A percentile compares a stretch with the other conserved stretches of the same genome.
phyloP scores from a whole-genome alignment of 2,797 vertebrate genomes.

The Sphaeramia orbicularis region DNA sequence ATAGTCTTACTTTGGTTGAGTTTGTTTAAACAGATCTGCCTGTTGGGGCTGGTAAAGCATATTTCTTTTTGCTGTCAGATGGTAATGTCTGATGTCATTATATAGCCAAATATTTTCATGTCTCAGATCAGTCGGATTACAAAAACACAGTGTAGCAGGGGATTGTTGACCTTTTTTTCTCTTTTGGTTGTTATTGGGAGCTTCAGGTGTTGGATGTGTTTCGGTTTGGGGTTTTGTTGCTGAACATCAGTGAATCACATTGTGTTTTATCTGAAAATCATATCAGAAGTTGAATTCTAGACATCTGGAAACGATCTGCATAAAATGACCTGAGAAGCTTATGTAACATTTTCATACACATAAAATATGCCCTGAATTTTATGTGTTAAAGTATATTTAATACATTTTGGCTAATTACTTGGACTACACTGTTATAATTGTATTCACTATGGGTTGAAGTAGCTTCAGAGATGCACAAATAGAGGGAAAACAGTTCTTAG shows the following conservation, averaged over 20 bases:
- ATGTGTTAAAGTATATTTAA: background rate
- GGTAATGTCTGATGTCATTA: conserved; percentile 46
- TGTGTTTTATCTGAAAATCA: conserved; percentile 16
- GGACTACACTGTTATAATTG: background rate
- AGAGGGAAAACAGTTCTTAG: background rate
- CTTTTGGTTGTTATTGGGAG: background rate
- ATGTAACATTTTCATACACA: conserved; percentile 10
- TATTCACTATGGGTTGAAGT: conserved; percentile 8
- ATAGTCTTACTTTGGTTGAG: conserved; percentile 48
- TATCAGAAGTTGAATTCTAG: conserved; percentile 18
- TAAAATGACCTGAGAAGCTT: background rate
- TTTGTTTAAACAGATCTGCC: conserved; percentile 56
- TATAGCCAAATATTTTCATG: conserved; percentile 24
- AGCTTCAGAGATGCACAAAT: conserved; percentile 3
- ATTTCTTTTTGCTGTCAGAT: conserved; percentile 45
- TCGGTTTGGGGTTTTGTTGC: conserved; percentile 11
- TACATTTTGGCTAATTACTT: background rate
- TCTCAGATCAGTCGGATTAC: conserved; percentile 17
- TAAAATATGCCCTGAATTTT: background rate
- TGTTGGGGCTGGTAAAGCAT: conserved; percentile 29
- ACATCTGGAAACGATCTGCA: conserved; percentile 18
- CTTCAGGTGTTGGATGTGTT: background rate
- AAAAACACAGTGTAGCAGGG: background rate
- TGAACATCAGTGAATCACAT: conserved; percentile 23
- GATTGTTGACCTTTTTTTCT: background rate